Evolutionary conservation across 92 coral and sea anemone genomes (phyloP).

Genomic region (Scolanthus callimorphus): DNA sequence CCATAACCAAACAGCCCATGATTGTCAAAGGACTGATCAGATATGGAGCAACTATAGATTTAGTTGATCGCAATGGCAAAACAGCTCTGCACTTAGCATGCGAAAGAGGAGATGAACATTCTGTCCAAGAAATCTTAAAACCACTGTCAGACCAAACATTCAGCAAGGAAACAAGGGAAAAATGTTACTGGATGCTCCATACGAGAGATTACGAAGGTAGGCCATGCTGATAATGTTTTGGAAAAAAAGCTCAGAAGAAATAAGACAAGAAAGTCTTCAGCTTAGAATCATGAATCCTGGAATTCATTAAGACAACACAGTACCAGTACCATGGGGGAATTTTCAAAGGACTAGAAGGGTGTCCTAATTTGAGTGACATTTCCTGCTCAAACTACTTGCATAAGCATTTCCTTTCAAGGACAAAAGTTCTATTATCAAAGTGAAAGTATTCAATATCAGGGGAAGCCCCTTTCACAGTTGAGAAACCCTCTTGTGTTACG

Average conservation of each 20-base stretch:
- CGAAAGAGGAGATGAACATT: conserved; percentile 64
- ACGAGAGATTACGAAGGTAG: conserved; percentile 76
- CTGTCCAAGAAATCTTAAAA: conserved; percentile 52
- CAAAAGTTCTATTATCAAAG: neutral
- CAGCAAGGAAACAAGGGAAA: conserved; percentile 46
- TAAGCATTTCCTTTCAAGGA: neutral
- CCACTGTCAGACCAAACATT: conserved; percentile 48
- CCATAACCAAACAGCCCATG: conserved; percentile 71
- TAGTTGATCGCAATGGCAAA: conserved; percentile 83
- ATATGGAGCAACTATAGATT: conserved; percentile 65
- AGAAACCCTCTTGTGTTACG: neutral
- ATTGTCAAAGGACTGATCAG: conserved; percentile 55
- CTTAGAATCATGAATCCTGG: too few relatives aligned
- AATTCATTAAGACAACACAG: too few relatives aligned
- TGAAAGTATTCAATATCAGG: conserved; percentile 13
- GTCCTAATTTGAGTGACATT: too few relatives aligned
- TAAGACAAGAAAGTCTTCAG: neutral
- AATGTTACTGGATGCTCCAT: conserved; percentile 46
- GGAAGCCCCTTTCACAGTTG: conserved; percentile 14
- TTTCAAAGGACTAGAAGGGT: too few relatives aligned
- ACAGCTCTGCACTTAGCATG: conserved; percentile 90
- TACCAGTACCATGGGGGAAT: too few relatives aligned
- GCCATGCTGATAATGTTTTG: conserved; percentile 5
- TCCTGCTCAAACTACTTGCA: too few relatives aligned
- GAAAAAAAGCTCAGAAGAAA: too few relatives aligned